Evolutionary conservation across 2,113 vertebrate genomes (phyloP).

Genomic region (Poeciliopsis prolifica): DNA sequence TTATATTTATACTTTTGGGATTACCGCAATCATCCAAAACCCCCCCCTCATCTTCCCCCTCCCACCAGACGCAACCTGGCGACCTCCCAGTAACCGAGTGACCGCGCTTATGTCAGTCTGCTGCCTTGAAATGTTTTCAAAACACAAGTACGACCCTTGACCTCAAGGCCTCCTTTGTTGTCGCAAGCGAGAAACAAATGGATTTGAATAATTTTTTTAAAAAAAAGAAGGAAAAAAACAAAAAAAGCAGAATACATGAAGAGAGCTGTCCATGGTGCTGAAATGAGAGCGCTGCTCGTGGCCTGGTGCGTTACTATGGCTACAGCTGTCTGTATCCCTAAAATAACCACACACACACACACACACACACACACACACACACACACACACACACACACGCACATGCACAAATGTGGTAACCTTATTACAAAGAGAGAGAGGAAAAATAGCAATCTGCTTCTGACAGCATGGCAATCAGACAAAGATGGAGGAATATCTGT

Average conservation of each 20-base stretch:
- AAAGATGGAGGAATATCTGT: constrained; percentile 19
- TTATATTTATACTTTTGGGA: constrained; percentile 29
- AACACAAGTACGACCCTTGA: constrained; percentile 13
- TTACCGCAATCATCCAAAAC: constrained; percentile 37
- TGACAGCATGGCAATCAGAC: constrained; percentile 19
- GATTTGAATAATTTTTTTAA: constrained; percentile 2
- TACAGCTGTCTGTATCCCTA: constrained; percentile 73
- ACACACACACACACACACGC: constrained; percentile 24
- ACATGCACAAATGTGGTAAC: constrained; percentile 39
- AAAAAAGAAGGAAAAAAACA: background rate
- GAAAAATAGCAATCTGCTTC: constrained; percentile 41
- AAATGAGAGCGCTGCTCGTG: constrained; percentile 65
- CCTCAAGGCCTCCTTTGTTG: constrained; percentile 3
- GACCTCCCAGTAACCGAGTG: constrained; percentile 53
- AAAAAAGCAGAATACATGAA: background rate
- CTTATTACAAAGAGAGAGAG: constrained; percentile 47
- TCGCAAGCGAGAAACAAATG: background rate
- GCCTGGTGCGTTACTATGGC: constrained; percentile 73
- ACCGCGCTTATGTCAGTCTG: constrained; percentile 30
- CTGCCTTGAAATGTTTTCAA: background rate
- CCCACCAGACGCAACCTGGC: constrained; percentile 40
- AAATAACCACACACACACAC: constrained; percentile 61
- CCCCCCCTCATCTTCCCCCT: background rate
- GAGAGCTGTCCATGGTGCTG: constrained; percentile 56
- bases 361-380: constrained; percentile 37